These are phyloP conservation scores for Neoseiulus cucumeris DNA, from an alignment of 1,140 invertebrate species.

Conservation along the genomic window DNA sequence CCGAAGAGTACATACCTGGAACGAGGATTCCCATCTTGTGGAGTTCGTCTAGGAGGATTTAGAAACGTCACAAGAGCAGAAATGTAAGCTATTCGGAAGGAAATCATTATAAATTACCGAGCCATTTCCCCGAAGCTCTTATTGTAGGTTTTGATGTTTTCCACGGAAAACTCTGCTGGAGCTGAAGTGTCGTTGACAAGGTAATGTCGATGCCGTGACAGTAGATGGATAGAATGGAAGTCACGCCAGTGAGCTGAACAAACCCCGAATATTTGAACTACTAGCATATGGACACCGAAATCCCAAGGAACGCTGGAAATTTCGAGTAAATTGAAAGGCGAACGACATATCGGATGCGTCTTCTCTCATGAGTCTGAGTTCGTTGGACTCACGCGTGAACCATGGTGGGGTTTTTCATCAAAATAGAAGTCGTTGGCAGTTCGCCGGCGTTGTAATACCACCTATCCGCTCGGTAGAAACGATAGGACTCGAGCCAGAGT, in stretches of 20 bases:
- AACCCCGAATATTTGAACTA: constrained; percentile 19
- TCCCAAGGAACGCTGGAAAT: constrained; percentile 17
- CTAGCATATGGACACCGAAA: constrained; percentile 23
- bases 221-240: constrained; percentile 23
- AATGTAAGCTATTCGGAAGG: background rate
- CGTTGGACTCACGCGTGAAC: constrained; percentile 19
- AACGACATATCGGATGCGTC: background rate
- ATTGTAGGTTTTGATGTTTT: constrained; percentile 24
- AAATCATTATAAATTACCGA: constrained; percentile 11
- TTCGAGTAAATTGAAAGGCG: background rate
- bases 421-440: constrained; percentile 21
- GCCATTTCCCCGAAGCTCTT: constrained; percentile 26
- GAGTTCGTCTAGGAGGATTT: no score
- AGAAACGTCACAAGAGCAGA: background rate
- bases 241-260: constrained; percentile 19
- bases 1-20: background rate
- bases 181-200: constrained; percentile 16
- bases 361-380: background rate
- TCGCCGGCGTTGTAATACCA: constrained; percentile 27
- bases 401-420: constrained; percentile 20
- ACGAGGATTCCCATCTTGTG: background rate
- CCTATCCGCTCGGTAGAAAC: constrained; percentile 19
- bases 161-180: constrained; percentile 22
- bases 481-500: constrained; percentile 23
- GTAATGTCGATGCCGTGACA: constrained; percentile 23